Base-by-base conservation (phyloP, 2,888 invertebrate species). In the Amiota communis region DNA sequence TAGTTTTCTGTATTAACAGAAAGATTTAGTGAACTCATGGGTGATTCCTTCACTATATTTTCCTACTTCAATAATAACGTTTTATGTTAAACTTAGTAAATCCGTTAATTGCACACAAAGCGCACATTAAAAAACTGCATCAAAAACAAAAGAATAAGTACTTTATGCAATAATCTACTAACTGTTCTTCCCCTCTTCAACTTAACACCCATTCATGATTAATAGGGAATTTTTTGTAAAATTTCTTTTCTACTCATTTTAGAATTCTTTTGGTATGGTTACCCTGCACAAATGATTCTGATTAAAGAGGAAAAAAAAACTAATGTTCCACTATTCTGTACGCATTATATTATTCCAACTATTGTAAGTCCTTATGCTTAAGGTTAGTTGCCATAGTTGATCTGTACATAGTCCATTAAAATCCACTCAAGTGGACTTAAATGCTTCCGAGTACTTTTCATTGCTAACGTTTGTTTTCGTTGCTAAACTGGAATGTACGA, bases 391-490 rank as follows among this genome's bases (percentile, higher is more conserved):
- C 36, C 36, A 74, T 76, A 69, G 80, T 70, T 49, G 36, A 53
- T 69, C 49, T 36, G 70, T 49, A 10, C 67, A 13, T 56, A 79
- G 84, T 85, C 85, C 83, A 83, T 83, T 83, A 83, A 85, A 85
- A 83, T 83, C 80, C 82, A 84, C 85, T 83, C 82, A 83, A 83
- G 84, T 83, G 85, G 81, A 84, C 84, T 84, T 83, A 83, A 85
- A 85, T 74, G 82, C 77, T 85, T 85, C 85, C 85, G 83, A 85
- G 85, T 81, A 76, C 73, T 70, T 75, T 71, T 56, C 77, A 70
- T 73, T 75, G 75, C 73, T 53, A 20, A 10, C 59, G 17, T 17
- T 12, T 10, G 20, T 17, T 17, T 36, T 36, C 6, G 3, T 36
- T 36, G 2, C 3, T 11, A 23, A 9, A 63, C 36, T 36, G 36